Conservation (phyloP, 2,888 invertebrate genomes). For the Microctonus aethiopoides region DNA sequence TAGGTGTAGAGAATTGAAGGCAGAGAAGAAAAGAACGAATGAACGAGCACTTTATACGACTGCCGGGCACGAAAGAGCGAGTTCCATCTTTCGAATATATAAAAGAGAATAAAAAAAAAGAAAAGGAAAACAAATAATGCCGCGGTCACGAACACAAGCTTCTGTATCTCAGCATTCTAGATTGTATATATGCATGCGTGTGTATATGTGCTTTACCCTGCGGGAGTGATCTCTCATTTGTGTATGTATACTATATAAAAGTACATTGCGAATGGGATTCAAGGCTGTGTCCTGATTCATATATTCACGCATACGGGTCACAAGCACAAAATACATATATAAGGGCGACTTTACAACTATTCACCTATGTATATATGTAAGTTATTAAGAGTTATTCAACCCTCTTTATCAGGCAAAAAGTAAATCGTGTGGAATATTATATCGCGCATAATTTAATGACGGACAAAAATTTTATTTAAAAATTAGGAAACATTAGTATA, state of each 20-base stretch:
- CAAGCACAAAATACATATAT: background rate
- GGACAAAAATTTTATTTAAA: background rate
- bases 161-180: too few species aligned
- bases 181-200: too few species aligned
- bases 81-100: slow-evolving; percentile 37
- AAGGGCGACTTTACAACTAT: background rate
- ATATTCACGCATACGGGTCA: background rate
- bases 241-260: too few species aligned
- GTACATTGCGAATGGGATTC: background rate
- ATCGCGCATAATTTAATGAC: background rate
- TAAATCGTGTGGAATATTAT: background rate
- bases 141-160: background rate
- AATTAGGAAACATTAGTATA: background rate
- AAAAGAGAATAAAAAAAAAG: background rate
- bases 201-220: background rate
- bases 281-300: background rate
- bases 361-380: background rate
- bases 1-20: background rate
- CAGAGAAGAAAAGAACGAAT: slow-evolving; percentile 36
- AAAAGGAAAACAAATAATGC: background rate
- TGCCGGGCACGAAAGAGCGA: slow-evolving; percentile 41
- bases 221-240: background rate
- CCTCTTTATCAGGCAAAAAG: background rate
- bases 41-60: slow-evolving; percentile 41
- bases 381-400: background rate